Evolutionary conservation across 2,888 invertebrate genomes (phyloP).

Genomic region (Erannis defoliaria): DNA sequence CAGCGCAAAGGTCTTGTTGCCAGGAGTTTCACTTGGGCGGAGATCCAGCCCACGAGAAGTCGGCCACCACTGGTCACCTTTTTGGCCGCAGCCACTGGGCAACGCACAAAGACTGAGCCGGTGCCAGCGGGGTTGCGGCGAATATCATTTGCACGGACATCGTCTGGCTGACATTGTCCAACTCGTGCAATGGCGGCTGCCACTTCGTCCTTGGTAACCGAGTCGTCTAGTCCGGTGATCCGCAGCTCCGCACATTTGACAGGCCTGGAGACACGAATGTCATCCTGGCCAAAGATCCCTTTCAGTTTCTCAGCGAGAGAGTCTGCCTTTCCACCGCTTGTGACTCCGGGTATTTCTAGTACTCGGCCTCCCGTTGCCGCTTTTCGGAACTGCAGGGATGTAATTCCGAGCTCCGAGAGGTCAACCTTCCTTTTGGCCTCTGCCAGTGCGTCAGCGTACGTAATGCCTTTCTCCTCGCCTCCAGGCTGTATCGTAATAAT

Average conservation of each 20-base stretch:
- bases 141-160: conserved; percentile 22
- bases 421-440: conserved; percentile 19
- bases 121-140: neutral
- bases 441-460: conserved; percentile 18
- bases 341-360: conserved; percentile 26
- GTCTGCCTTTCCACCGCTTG: conserved; percentile 29
- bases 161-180: conserved; percentile 11
- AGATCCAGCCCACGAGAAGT: conserved; percentile 38
- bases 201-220: conserved; percentile 27
- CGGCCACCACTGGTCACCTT: conserved; percentile 9
- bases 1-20: too few species aligned
- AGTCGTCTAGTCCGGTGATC: conserved; percentile 40
- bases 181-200: conserved; percentile 19
- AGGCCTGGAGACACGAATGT: conserved; percentile 24
- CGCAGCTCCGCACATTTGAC: conserved; percentile 32
- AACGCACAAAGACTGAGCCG: conserved; percentile 2
- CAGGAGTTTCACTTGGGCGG: conserved; percentile 31
- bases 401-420: conserved; percentile 14
- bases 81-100: conserved; percentile 18
- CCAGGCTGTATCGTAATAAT: conserved; percentile 1
- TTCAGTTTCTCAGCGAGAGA: conserved; percentile 27
- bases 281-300: conserved; percentile 8
- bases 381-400: neutral
- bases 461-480: conserved; percentile 25
- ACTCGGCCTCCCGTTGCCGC: conserved; percentile 31